Conservation (phyloP, 2,888 invertebrate genomes). For the Meteorus cinctellus region DNA sequence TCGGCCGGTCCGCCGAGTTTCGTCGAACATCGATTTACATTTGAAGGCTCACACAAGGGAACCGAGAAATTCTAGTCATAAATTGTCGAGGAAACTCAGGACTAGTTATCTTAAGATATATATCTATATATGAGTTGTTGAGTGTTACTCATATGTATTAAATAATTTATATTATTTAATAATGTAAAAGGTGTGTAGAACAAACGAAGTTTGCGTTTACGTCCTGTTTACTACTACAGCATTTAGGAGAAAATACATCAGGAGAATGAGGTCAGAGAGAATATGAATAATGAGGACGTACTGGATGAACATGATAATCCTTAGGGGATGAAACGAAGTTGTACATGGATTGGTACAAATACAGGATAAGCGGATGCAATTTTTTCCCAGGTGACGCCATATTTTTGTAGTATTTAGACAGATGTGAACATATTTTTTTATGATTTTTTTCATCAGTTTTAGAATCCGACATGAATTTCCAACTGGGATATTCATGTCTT, state of each 20-base stretch:
- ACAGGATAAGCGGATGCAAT: no score
- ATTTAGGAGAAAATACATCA: neutral
- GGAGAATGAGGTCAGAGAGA: neutral
- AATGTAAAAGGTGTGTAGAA: neutral
- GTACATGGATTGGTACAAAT: no score
- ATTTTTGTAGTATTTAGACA: no score
- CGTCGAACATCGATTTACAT: constrained; percentile 34
- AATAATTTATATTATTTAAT: neutral
- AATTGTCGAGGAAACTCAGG: constrained; percentile 17
- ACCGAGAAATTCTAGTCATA: constrained; percentile 22
- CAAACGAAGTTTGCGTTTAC: neutral
- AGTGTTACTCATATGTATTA: neutral
- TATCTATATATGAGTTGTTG: neutral
- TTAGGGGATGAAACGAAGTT: no score
- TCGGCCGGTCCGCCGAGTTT: constrained; percentile 28
- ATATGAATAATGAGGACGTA: no score
- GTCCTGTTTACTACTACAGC: neutral
- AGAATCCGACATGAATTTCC: no score
- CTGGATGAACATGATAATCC: no score
- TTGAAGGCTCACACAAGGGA: neutral
- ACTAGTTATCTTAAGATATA: neutral
- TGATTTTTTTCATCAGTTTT: no score
- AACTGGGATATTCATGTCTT: no score
- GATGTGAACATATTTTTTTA: no score
- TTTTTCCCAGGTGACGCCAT: no score